These are phyloP conservation scores for Spilarctia lutea DNA, from an alignment of 2,888 invertebrate genomes.

Conservation along the genomic window DNA sequence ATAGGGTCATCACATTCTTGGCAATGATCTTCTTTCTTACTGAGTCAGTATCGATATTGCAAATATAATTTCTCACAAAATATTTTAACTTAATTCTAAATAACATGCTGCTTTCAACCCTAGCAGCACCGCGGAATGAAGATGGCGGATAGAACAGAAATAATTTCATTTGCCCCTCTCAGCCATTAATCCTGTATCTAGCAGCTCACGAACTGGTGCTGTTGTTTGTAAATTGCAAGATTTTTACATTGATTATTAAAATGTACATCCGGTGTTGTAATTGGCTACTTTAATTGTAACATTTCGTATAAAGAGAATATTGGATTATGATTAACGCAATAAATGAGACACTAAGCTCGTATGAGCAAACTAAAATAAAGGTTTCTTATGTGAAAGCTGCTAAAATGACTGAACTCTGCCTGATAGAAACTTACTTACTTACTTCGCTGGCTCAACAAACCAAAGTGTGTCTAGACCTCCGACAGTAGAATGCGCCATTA, in stretches of 20 bases:
- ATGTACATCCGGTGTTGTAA: conserved; percentile 41
- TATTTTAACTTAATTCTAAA: background rate
- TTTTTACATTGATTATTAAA: conserved; percentile 55
- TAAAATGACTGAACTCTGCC: too few relatives aligned
- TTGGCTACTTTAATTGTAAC: conserved; percentile 48
- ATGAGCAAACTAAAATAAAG: too few relatives aligned
- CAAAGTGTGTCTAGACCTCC: too few relatives aligned
- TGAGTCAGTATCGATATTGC: too few relatives aligned
- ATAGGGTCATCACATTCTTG: background rate
- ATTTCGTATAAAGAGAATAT: conserved; percentile 37
- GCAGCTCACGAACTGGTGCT: conserved; percentile 51
- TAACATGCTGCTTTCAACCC: conserved; percentile 41
- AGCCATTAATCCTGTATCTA: conserved; percentile 59
- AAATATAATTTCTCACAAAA: background rate
- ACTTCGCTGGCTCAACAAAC: too few relatives aligned
- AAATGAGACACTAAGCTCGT: background rate
- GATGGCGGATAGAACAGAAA: conserved; percentile 69
- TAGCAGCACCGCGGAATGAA: conserved; percentile 57
- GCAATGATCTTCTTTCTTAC: background rate
- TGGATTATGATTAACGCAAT: conserved; percentile 11
- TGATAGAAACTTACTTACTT: too few relatives aligned
- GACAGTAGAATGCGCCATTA: too few relatives aligned
- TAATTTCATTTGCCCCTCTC: conserved; percentile 69
- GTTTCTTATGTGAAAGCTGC: too few relatives aligned
- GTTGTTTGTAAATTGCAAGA: conserved; percentile 47